These are phyloP conservation scores for Arion vulgaris DNA, from an alignment of 1,140 invertebrate genomes.

Conservation along the genomic window DNA sequence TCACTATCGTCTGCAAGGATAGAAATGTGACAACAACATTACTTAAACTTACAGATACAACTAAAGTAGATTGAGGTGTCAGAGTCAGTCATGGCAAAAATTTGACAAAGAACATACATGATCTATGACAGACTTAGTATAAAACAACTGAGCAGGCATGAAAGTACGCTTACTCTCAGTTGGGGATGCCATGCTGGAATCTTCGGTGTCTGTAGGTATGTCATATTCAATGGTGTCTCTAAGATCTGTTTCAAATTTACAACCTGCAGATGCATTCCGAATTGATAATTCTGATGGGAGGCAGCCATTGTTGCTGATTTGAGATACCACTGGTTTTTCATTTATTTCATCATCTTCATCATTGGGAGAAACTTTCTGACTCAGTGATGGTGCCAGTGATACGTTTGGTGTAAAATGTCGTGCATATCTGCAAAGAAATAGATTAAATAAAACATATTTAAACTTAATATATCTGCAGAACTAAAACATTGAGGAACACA, in stretches of 20 bases:
- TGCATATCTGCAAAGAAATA: conserved; percentile 61
- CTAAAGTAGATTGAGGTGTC: too few species aligned
- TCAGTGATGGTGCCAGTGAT: conserved; percentile 62
- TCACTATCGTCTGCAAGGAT: too few species aligned
- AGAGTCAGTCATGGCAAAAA: too few species aligned
- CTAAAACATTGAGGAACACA: too few species aligned
- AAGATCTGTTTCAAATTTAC: background rate
- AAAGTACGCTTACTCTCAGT: conserved; percentile 51
- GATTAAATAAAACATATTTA: background rate
- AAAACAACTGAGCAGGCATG: background rate
- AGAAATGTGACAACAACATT: too few species aligned
- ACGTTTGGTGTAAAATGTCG: conserved; percentile 71
- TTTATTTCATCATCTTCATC: conserved; percentile 35
- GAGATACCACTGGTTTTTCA: conserved; percentile 1
- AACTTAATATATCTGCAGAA: too few species aligned
- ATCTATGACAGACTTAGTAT: too few species aligned
- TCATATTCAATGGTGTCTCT: conserved; percentile 59
- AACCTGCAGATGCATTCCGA: background rate
- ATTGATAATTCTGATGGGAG: background rate
- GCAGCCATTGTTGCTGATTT: background rate
- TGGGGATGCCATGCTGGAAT: conserved; percentile 58
- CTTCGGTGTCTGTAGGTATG: conserved; percentile 60
- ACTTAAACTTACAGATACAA: too few species aligned
- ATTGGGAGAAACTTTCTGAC: conserved; percentile 49
- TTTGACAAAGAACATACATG: too few species aligned